Evolutionary conservation across 2,113 vertebrate genomes (phyloP), one percentile per base, ranked within the genome.

Genomic region (Clupea harengus): DNA sequence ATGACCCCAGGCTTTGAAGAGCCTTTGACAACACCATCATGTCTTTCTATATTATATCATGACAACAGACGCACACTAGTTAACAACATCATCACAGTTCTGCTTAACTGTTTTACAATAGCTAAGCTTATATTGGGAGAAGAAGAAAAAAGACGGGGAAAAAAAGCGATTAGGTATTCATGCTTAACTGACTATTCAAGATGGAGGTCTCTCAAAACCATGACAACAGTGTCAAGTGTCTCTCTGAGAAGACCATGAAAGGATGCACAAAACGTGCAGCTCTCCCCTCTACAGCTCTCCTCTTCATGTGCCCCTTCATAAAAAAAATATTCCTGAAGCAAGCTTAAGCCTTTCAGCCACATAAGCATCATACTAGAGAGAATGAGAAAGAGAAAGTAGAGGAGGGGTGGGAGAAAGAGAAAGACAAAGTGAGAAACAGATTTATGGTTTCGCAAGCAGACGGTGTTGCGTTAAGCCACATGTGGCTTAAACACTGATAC

Each of bases 301-400:
- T 11, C 54, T 28, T 45, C 57, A 83, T 25, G 49, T 78, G 60
- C 83, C 54, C n/a, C 60, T 10, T 45, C 57, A 6, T 44, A 85
- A 32, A 67, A 39, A 82, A 89, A 87, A 88, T 84, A 84, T 87
- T 88, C 82, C 85, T 83, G 82, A 85, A 86, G 87, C 87, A 82
- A 88, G 64, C 86, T 84, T 83, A 47, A 81, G 84, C 45, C 87
- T 88, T 84, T 86, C 84, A 64, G 67, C n/a, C n/a, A 20, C 25
- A 8, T 20, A 28, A 50, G n/a, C 28, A 44, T 32, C 72, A 39
- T 10, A 28, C n/a, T 15, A 54, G 25, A 75, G 6, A 32, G n/a
- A 6, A 25, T 32, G 45, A 44, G 67, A 45, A 18, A 32, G 50
- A 17, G 54, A 49, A 22, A 20, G 49, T 45, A 22, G 32, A 45